Conservation (phyloP, 2,888 invertebrate genomes). For the Leucophora obtusa region DNA sequence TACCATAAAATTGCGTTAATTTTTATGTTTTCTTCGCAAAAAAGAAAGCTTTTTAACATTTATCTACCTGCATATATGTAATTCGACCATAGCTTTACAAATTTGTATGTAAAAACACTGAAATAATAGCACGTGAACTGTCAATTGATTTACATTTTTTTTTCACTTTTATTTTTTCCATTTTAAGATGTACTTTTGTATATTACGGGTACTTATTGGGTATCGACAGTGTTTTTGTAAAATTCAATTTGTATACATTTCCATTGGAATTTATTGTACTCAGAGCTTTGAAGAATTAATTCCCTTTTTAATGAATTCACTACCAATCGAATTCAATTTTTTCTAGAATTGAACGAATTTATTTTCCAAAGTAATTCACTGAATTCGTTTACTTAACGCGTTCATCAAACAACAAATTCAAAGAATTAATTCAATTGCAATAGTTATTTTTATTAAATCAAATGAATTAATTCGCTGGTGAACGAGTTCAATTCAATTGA, state of each 20-base stretch:
- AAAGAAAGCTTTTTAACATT: background rate
- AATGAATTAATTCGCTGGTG: no score
- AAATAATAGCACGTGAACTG: constrained; percentile 19
- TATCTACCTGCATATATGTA: background rate
- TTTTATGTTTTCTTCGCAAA: background rate
- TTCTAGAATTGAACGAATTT: no score
- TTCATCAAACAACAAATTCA: no score
- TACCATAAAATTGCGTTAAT: background rate
- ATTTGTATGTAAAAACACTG: background rate
- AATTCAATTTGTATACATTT: constrained; percentile 43
- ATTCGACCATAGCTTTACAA: background rate
- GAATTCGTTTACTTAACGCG: no score
- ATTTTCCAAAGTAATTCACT: no score
- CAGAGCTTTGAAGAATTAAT: no score
- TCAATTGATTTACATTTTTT: constrained; percentile 4
- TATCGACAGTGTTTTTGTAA: constrained; percentile 30
- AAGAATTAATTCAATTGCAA: no score
- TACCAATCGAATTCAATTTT: no score
- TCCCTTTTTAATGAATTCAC: no score
- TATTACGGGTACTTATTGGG: constrained; percentile 16
- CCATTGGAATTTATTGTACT: constrained; percentile 12
- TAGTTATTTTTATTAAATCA: no score
- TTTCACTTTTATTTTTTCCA: constrained; percentile 2
- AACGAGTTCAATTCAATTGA: no score
- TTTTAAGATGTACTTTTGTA: constrained; percentile 13